These are phyloP conservation scores for Rhabdomys pumilio DNA, from an alignment of 2,797 vertebrate genomes.

Conservation along the genomic window DNA sequence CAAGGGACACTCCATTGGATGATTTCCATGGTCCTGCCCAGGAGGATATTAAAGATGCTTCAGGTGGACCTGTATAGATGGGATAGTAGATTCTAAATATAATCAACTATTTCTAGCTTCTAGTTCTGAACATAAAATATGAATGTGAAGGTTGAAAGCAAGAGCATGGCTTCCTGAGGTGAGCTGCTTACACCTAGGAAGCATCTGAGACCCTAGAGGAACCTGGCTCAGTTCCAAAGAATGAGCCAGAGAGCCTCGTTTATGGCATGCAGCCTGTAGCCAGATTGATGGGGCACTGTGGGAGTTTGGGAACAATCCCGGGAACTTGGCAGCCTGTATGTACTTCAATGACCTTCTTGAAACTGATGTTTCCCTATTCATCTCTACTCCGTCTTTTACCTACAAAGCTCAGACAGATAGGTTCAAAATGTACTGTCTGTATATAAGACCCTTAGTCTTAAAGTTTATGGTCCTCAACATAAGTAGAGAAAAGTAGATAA, in stretches of 20 bases:
- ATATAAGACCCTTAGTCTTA: background rate
- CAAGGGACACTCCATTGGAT: background rate
- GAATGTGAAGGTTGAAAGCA: background rate
- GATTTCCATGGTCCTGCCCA: background rate
- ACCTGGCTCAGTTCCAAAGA: slow-evolving; percentile 42
- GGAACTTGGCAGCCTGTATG: slow-evolving; percentile 69
- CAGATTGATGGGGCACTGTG: slow-evolving; percentile 63
- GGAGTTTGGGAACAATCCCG: slow-evolving; percentile 72
- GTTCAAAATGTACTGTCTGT: background rate
- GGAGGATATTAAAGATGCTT: background rate
- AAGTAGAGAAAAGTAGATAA: background rate
- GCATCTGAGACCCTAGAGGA: slow-evolving; percentile 59
- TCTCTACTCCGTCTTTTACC: background rate
- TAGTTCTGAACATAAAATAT: background rate
- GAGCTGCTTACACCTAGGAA: background rate
- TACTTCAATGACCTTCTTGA: slow-evolving; percentile 75
- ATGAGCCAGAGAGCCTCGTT: slow-evolving; percentile 45
- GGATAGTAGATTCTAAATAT: background rate
- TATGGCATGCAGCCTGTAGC: slow-evolving; percentile 11
- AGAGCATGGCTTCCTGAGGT: slow-evolving; percentile 34
- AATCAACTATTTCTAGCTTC: background rate
- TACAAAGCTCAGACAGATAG: slow-evolving; percentile 24
- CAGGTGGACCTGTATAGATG: background rate
- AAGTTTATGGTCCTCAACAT: background rate
- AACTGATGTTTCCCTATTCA: slow-evolving; percentile 8